Evolutionary conservation across 2,888 invertebrate species (phyloP).

Genomic region (Aspidiotus rigidus): DNA sequence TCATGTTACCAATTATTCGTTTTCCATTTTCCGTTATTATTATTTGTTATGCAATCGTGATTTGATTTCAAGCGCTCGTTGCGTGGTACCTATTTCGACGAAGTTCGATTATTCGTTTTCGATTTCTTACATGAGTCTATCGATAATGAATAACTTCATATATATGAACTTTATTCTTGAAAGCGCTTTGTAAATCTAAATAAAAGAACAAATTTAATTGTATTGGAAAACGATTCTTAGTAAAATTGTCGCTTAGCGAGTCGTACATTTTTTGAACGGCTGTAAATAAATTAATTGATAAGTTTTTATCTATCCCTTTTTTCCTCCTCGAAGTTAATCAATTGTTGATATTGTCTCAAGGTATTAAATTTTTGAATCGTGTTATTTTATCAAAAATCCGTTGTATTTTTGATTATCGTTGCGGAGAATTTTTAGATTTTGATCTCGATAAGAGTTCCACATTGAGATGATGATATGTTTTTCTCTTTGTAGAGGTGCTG

Average conservation of each 20-base stretch:
- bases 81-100: too few relatives aligned
- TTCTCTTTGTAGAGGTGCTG: background rate
- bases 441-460: background rate
- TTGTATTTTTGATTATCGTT: background rate
- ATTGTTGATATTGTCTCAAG: background rate
- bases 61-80: too few relatives aligned
- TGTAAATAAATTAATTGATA: background rate
- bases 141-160: background rate
- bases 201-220: background rate
- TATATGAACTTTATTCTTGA: background rate
- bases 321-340: background rate
- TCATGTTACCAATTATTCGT: too few relatives aligned
- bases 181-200: too few relatives aligned
- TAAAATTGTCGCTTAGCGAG: too few relatives aligned
- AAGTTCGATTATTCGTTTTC: too few relatives aligned
- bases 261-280: background rate
- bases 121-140: background rate
- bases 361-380: background rate
- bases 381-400: conserved; percentile 4
- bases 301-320: background rate
- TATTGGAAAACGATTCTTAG: too few relatives aligned
- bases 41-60: too few relatives aligned
- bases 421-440: background rate
- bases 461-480: background rate
- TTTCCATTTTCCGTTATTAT: too few relatives aligned